phyloP scores from a whole-genome alignment of 1,140 invertebrate genomes.

The Lepidurus couesii region DNA sequence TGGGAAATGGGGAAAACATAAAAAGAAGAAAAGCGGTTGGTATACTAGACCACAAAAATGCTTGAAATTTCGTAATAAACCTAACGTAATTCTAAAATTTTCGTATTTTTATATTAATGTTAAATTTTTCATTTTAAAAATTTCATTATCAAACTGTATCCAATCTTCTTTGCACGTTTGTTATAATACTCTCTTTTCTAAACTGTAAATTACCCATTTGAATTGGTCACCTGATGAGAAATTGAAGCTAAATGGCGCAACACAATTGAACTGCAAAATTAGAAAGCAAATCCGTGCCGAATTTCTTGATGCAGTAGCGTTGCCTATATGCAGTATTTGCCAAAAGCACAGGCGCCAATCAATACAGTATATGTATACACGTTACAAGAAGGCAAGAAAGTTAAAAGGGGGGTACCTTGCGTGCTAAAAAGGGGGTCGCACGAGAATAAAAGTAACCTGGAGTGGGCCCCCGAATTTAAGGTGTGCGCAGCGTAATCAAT shows the following conservation, averaged over 20 bases:
- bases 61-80: background rate
- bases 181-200: background rate
- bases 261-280: too few relatives aligned
- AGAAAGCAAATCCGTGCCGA: too few relatives aligned
- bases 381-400: background rate
- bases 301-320: too few relatives aligned
- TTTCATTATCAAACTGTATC: too few relatives aligned
- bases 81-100: too few relatives aligned
- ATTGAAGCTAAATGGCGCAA: too few relatives aligned
- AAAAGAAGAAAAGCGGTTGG: background rate
- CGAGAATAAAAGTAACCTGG: background rate
- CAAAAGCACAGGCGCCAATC: constrained; percentile 7
- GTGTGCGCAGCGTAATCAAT: constrained; percentile 5
- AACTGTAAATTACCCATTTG: background rate
- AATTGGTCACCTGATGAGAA: background rate
- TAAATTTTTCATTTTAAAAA: too few relatives aligned
- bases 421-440: background rate
- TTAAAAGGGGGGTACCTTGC: background rate
- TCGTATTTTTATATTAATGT: too few relatives aligned
- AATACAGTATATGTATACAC: background rate
- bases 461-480: background rate
- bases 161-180: too few relatives aligned
- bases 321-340: background rate
- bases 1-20: background rate
- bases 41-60: background rate